Evolutionary conservation across 92 coral and sea anemone genomes (phyloP), one percentile per base, ranked within the genome.

Genomic region (Desmophyllum pertusum): DNA sequence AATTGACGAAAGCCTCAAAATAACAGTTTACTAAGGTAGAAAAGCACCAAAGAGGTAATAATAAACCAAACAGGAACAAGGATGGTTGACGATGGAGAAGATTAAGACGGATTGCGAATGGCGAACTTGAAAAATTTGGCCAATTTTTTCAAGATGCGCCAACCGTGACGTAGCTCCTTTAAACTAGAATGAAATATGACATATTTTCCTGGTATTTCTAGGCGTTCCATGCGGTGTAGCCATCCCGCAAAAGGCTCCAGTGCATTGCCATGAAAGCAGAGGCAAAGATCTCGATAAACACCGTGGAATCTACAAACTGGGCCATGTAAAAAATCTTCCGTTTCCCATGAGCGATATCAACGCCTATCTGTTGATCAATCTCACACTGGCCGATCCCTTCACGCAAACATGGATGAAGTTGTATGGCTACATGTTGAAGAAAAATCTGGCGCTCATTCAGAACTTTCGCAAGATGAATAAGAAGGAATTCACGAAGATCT

Each of bases 391-490:
- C 0, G 95, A 94, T 68, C 95, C 95, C 19, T 94, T 94, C 77
- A 89, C 95, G 3, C 35, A 77, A n/a, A 83, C 75, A 19, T 92
- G 95, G 95, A 89, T 94, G 95, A 51, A 74, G 70, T 25, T 94
- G 36, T 94, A 94, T 39, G 86, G 83, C 9, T 80, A 89, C 66
- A 94, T 94, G 98, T 39, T 94, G 67, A 81, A 39, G 83, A 75
- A 86, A 55, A 91, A 84, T 62, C 72, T 62, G 8, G 55, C 61
- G n/a, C 81, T 88, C 41, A 89, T 94, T 25, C 80, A 55, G 27
- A 83, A 33, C n/a, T 94, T 89, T 37, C 87, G 89, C 37, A 21
- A 50, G 30, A 89, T 29, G 23, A 85, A 87, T 59, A 78, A 69
- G 42, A 77, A 89, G 39, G 87, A 94, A 36, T 94, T 94, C 73